A percentile compares a stretch with the other conserved stretches of the same genome.
phyloP scores from a whole-genome alignment of 2,113 vertebrate species.

The Neotoma lepida region DNA sequence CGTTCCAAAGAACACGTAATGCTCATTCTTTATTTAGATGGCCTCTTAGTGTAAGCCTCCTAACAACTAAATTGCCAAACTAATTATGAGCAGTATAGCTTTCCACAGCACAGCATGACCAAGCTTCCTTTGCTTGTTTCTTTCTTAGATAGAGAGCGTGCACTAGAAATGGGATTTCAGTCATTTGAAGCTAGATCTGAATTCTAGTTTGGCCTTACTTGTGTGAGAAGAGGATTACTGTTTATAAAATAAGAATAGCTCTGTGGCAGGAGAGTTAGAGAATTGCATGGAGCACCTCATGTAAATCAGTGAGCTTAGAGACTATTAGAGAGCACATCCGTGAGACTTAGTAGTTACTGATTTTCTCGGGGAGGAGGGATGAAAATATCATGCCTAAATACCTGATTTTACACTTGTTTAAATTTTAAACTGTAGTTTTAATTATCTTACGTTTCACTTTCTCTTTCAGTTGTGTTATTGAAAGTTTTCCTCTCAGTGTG shows the following conservation, averaged over 20 bases:
- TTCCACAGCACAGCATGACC: background rate
- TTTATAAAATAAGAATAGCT: background rate
- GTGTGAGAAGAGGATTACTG: background rate
- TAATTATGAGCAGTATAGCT: background rate
- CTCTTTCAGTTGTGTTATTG: background rate
- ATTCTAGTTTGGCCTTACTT: background rate
- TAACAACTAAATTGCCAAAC: background rate
- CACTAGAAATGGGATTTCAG: background rate
- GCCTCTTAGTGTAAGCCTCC: background rate
- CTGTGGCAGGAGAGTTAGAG: background rate
- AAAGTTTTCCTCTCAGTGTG: background rate
- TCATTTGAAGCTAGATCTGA: background rate
- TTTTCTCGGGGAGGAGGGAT: background rate
- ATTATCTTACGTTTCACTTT: background rate
- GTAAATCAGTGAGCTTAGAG: background rate
- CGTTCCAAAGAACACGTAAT: background rate
- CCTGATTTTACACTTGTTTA: background rate
- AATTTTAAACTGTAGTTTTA: background rate
- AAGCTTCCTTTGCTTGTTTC: background rate
- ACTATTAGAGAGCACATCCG: background rate
- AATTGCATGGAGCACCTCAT: background rate
- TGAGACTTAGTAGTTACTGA: background rate
- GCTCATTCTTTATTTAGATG: background rate
- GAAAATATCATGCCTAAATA: conserved; percentile 7
- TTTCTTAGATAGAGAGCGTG: background rate